Percentiles rank a stretch among this genome's conserved stretches.
These are phyloP conservation scores for Hypomecis atomaria DNA, from an alignment of 2,888 invertebrate genomes.

Conservation along the genomic window DNA sequence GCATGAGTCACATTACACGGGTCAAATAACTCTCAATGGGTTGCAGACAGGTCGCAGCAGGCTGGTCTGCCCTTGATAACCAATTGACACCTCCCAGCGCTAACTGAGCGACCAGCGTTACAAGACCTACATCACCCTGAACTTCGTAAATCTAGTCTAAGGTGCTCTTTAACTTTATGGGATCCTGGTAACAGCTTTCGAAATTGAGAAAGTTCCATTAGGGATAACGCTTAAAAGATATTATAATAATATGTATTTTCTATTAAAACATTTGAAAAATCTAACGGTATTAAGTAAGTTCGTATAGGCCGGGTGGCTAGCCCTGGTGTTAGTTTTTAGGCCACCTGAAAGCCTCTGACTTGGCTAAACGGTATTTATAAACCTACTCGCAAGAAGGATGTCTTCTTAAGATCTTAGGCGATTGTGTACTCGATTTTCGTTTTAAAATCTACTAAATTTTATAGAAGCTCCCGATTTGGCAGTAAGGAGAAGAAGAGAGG, in stretches of 20 bases:
- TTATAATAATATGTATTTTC: not conserved
- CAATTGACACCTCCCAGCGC: slow-evolving; percentile 26
- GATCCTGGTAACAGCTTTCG: not conserved
- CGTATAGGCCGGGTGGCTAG: no score
- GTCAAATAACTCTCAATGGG: slow-evolving; percentile 42
- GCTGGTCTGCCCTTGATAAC: slow-evolving; percentile 38
- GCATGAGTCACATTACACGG: slow-evolving; percentile 38
- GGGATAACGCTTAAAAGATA: not conserved
- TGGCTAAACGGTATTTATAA: no score
- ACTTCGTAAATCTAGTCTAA: slow-evolving; percentile 26
- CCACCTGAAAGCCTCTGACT: no score
- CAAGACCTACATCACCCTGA: slow-evolving; percentile 33
- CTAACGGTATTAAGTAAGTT: no score
- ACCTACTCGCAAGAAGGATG: no score
- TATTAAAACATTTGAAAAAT: no score
- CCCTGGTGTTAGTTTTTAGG: no score
- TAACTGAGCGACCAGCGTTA: slow-evolving; percentile 26
- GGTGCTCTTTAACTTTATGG: slow-evolving; percentile 26
- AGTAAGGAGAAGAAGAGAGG: no score
- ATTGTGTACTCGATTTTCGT: no score
- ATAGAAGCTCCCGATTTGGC: no score
- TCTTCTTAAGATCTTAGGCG: no score
- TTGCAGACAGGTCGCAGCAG: slow-evolving; percentile 28
- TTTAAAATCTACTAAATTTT: no score
- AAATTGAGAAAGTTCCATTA: not conserved